phyloP scores from a whole-genome alignment of 2,113 vertebrate species.

The Orycteropus afer region DNA sequence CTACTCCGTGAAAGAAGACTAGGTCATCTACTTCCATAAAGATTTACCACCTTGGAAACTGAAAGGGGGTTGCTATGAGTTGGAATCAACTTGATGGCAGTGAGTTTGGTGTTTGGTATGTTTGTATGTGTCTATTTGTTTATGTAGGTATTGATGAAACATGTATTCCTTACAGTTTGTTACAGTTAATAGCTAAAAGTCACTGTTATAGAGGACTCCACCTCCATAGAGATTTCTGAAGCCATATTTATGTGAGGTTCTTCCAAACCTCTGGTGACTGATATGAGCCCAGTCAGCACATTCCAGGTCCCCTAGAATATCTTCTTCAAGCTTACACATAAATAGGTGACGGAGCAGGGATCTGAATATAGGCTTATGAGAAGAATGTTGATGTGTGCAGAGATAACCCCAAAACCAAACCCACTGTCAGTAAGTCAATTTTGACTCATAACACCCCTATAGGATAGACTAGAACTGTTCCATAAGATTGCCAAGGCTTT shows the following conservation, averaged over 20 bases:
- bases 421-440: too few relatives aligned
- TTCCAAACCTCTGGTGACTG: neutral
- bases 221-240: neutral
- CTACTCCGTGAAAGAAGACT: too few relatives aligned
- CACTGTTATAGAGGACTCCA: neutral
- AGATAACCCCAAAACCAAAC: too few relatives aligned
- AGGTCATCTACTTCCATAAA: too few relatives aligned
- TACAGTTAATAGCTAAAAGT: neutral
- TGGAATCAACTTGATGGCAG: too few relatives aligned
- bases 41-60: too few relatives aligned
- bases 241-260: neutral
- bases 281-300: too few relatives aligned
- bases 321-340: neutral
- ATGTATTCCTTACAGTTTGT: neutral
- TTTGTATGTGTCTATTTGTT: neutral
- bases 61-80: too few relatives aligned
- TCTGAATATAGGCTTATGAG: neutral
- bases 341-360: neutral
- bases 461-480: too few relatives aligned
- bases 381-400: neutral
- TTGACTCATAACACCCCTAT: too few relatives aligned
- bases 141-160: too few relatives aligned
- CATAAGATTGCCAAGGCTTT: too few relatives aligned
- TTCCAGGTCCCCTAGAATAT: neutral
- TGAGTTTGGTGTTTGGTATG: neutral